These are phyloP conservation scores for Drosophila nikananu DNA, from an alignment of 1,140 invertebrate genomes.

Conservation along the genomic window DNA sequence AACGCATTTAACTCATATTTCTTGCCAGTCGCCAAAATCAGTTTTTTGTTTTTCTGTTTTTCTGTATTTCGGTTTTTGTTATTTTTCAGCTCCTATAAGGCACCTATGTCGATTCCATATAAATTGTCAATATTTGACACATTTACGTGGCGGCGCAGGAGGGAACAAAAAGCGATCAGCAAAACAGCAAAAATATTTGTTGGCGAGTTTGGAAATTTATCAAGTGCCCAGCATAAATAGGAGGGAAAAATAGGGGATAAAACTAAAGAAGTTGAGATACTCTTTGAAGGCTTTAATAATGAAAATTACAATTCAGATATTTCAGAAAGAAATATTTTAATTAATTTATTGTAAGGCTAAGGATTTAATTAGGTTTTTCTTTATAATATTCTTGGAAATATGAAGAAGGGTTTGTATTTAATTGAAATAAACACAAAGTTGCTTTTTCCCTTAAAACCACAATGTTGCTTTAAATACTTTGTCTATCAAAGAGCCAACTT, in stretches of 20 bases:
- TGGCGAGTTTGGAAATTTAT: constrained; percentile 51
- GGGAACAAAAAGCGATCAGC: constrained; percentile 42
- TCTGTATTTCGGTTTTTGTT: background rate
- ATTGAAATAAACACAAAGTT: no score
- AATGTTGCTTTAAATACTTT: background rate
- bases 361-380: no score
- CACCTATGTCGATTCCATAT: constrained; percentile 75
- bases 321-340: background rate
- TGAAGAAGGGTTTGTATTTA: no score
- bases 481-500: background rate
- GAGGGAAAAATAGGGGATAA: background rate
- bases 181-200: constrained; percentile 47
- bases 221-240: constrained; percentile 38
- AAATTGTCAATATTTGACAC: constrained; percentile 83
- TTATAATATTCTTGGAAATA: no score
- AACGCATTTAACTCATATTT: constrained; percentile 81
- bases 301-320: background rate
- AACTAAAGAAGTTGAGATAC: constrained; percentile 2
- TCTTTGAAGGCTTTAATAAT: background rate
- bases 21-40: constrained; percentile 64
- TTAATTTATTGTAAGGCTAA: no score
- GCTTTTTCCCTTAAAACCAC: background rate
- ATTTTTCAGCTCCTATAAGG: constrained; percentile 33
- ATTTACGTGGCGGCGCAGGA: constrained; percentile 68
- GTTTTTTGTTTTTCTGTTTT: constrained; percentile 8